Conservation (phyloP, 2,113 vertebrate species). For the Rhynchopsitta pachyrhyncha region DNA sequence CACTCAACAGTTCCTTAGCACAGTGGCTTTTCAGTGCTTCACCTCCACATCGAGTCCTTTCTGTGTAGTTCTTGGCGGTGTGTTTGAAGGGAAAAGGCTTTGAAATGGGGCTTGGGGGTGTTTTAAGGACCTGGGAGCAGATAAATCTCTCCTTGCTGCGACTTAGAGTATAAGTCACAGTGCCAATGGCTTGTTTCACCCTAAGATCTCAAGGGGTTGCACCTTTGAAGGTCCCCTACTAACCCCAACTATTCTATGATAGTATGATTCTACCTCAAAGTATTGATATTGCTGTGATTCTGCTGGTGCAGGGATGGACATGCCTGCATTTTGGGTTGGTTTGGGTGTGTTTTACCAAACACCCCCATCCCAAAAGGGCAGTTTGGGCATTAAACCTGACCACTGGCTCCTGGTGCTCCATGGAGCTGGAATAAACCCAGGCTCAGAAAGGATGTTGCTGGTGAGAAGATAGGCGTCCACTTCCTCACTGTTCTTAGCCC, state of each 20-base stretch:
- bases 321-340: accelerated
- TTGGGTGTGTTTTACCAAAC: not conserved
- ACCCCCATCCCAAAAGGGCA: not conserved
- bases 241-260: not conserved
- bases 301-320: not conserved
- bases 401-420: not conserved
- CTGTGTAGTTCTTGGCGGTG: accelerated
- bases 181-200: not conserved
- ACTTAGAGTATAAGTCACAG: not conserved
- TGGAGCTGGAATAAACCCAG: not conserved
- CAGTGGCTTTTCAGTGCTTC: not conserved
- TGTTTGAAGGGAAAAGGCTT: not conserved
- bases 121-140: not conserved
- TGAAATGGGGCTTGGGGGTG: not conserved
- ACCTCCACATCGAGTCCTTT: accelerated
- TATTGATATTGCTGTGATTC: not conserved
- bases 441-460: not conserved
- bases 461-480: not conserved
- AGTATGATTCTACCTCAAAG: not conserved
- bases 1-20: not conserved
- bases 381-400: not conserved
- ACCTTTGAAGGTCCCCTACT: not conserved
- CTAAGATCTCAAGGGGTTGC: not conserved
- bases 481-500: not conserved
- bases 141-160: not conserved